phyloP scores from a whole-genome alignment of 2,888 invertebrate genomes.

The Leptopilina myrica region DNA sequence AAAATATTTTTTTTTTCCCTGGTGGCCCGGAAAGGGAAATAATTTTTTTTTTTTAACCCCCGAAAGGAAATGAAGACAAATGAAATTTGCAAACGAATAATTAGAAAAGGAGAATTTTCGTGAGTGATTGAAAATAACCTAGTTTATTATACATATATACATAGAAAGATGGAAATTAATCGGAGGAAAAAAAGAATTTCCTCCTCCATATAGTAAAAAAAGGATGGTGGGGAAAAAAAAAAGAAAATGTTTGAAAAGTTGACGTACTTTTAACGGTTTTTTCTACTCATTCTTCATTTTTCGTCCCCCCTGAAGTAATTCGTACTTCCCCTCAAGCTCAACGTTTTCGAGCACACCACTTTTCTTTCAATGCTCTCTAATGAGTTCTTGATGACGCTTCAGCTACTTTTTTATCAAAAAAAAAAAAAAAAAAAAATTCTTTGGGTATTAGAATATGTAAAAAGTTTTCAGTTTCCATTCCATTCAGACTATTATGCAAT shows the following conservation, averaged over 20 bases:
- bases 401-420: background rate
- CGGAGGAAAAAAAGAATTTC: background rate
- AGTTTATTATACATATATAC: background rate
- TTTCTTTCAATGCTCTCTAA: constrained; percentile 25
- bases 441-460: background rate
- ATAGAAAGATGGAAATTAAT: constrained; percentile 9
- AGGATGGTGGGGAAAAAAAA: background rate
- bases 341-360: constrained; percentile 23
- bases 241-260: background rate
- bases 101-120: background rate
- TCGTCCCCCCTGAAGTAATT: constrained; percentile 4
- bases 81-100: background rate
- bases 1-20: background rate
- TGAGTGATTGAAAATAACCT: constrained; percentile 23
- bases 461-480: constrained; percentile 4
- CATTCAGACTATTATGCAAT: too few relatives aligned
- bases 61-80: background rate
- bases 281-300: background rate
- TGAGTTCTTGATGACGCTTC: constrained; percentile 25
- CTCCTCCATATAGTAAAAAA: background rate
- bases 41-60: background rate
- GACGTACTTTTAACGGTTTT: constrained; percentile 17
- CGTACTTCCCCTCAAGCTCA: background rate
- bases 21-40: background rate
- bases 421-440: background rate